Percentiles rank a stretch among this genome's conserved stretches.
Evolutionary conservation across 1,140 invertebrate species (phyloP).

Genomic region (Brachionus calyciflorus): DNA sequence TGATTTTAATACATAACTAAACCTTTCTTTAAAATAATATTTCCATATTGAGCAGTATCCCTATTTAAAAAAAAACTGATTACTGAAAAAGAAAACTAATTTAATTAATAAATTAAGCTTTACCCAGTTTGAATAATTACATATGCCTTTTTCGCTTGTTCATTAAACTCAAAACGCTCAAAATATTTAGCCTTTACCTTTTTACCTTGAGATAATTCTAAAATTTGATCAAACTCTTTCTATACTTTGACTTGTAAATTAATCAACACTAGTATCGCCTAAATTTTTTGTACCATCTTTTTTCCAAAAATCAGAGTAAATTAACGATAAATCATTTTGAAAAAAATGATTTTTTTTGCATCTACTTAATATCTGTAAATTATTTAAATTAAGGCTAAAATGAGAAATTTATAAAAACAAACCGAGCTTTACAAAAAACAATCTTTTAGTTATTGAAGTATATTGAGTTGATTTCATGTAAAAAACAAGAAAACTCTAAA

Average conservation of each 20-base stretch:
- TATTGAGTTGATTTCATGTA: no score
- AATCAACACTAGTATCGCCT: conserved; percentile 56
- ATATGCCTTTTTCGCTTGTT: conserved; percentile 61
- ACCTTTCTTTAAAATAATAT: conserved; percentile 61
- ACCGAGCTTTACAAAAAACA: no score
- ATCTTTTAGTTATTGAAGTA: no score
- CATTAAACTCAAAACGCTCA: conserved; percentile 62
- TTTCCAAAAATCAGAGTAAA: conserved; percentile 60
- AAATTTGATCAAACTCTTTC: conserved; percentile 55
- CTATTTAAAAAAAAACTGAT: conserved; percentile 50
- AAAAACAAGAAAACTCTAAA: no score
- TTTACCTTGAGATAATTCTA: conserved; percentile 53
- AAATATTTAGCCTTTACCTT: conserved; percentile 54
- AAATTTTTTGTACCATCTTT: conserved; percentile 53
- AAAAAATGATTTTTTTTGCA: no score
- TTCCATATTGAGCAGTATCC: conserved; percentile 59
- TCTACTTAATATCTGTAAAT: no score
- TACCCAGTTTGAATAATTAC: conserved; percentile 61
- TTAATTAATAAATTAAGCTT: not conserved
- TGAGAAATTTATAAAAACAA: no score
- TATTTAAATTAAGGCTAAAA: no score
- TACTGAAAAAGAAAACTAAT: not conserved
- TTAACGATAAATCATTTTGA: conserved; percentile 61
- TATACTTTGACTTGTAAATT: conserved; percentile 56
- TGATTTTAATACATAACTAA: conserved; percentile 48